Percentiles rank a stretch among this genome's conserved stretches.
These are phyloP conservation scores for Campaea margaritaria DNA, from an alignment of 2,888 invertebrate genomes.

Conservation along the genomic window DNA sequence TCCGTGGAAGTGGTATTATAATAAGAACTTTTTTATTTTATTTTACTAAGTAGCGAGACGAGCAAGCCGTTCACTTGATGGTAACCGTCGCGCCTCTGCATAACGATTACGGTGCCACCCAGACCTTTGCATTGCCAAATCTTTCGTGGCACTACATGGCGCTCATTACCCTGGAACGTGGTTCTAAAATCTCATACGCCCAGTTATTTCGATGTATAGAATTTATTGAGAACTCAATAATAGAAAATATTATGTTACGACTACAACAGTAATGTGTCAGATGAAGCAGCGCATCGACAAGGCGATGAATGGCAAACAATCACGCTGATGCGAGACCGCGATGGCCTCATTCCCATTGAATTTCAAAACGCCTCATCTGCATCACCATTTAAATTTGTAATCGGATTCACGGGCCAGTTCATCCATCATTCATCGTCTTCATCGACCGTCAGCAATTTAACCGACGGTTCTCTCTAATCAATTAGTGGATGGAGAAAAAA, in stretches of 20 bases:
- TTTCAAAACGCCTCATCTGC: constrained; percentile 72
- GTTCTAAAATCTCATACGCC: too few species aligned
- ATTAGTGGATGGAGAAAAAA: constrained; percentile 76
- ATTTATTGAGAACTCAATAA: background rate
- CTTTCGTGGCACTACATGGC: too few species aligned
- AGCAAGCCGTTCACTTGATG: too few species aligned
- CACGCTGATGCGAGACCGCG: constrained; percentile 59
- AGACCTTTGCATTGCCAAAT: too few species aligned
- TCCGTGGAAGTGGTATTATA: too few species aligned
- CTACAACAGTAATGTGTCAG: constrained; percentile 1
- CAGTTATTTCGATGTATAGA: too few species aligned
- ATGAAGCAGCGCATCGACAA: constrained; percentile 15
- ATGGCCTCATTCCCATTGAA: constrained; percentile 68
- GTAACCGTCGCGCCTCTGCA: too few species aligned
- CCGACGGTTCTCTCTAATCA: constrained; percentile 74
- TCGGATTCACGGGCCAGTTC: constrained; percentile 70
- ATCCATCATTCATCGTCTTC: constrained; percentile 80
- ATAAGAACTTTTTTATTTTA: too few species aligned
- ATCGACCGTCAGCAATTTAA: constrained; percentile 52
- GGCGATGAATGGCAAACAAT: constrained; percentile 34
- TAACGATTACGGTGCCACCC: too few species aligned
- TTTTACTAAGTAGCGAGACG: too few species aligned
- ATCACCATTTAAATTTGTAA: constrained; percentile 78
- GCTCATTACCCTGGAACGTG: too few species aligned
- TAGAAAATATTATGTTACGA: background rate